Percentiles rank a stretch among this genome's conserved stretches.
These are phyloP conservation scores for Nephrotoma appendiculata DNA, from an alignment of 2,888 invertebrate species.

Conservation along the genomic window DNA sequence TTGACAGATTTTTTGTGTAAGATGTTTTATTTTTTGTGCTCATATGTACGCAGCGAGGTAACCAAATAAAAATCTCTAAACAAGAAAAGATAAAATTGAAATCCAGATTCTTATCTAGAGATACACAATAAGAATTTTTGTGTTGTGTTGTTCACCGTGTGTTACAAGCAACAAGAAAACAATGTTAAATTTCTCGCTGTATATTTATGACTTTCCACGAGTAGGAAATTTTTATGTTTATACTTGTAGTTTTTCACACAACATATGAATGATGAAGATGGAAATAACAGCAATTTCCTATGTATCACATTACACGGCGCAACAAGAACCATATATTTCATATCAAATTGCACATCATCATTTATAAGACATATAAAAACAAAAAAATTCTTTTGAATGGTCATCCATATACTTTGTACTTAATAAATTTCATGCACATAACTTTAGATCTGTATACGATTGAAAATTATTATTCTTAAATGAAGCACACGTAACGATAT, in stretches of 20 bases:
- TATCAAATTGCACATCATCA: neutral
- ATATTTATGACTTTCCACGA: neutral
- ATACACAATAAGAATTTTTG: neutral
- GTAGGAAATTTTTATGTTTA: neutral
- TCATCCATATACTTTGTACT: neutral
- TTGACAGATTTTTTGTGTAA: neutral
- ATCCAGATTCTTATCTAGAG: neutral
- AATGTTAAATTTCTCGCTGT: neutral
- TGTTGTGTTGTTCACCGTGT: neutral
- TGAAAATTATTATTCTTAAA: neutral
- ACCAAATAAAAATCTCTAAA: neutral
- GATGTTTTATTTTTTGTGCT: neutral
- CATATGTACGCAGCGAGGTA: neutral
- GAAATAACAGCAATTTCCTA: neutral
- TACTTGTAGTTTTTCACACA: neutral
- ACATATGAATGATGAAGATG: neutral
- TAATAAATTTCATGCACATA: neutral
- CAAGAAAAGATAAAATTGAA: neutral
- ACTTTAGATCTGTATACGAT: neutral
- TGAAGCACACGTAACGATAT: neutral
- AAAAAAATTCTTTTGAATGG: neutral
- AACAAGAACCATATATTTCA: neutral
- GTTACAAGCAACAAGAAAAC: neutral
- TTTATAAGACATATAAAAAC: neutral
- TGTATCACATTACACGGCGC: neutral